Base-by-base conservation (phyloP, 1,140 invertebrate species). In the Octopus sinensis region DNA sequence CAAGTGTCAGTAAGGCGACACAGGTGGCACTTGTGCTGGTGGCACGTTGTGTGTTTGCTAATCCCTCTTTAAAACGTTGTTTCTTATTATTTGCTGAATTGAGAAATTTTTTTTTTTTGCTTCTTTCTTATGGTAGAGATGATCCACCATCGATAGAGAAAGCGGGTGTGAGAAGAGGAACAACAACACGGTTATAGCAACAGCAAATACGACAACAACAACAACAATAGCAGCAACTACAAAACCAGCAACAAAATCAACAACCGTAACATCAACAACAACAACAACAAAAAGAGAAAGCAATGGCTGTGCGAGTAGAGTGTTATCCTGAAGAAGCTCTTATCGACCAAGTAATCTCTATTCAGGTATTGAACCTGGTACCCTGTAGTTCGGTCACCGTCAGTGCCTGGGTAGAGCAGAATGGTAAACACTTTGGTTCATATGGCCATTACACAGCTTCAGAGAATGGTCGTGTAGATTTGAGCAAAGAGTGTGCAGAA, bases 391-490 rank as follows among this genome's bases (percentile, higher is more conserved):
- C 17, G 0, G 68, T 71, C 68, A 71, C 68, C 6, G 5, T 71
- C 7, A n/a, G 68, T 17, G 17, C 17, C 13, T n/a, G 30, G 30
- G 3, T 71, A n/a, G 7, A 71, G 30, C 5, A 71, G 17, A 7
- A 71, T n/a, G 30, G 30, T 6, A 13, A 71, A 71, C 17, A n/a
- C 13, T 82, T 83, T 79, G 79, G 79, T 54, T 83, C 84, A 0
- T 79, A 52, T 53, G 81, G 76, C 23, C 82, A 81, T 51, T 85
- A 82, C 54, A 68, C 62, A 6, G 62, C 81, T 17, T 81, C 81
- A 73, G 51, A 79, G 30, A 43, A 81, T 79, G 85, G 85, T n/a
- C 56, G 5, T 9, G 80, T 86, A 4, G 83, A 86, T 62, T 78
- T 84, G 13, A 51, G 6, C 4, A 82, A 75, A 53, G 80, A 83